Conservation (phyloP, 2,113 vertebrate genomes). For the Gracilinanus agilis region DNA sequence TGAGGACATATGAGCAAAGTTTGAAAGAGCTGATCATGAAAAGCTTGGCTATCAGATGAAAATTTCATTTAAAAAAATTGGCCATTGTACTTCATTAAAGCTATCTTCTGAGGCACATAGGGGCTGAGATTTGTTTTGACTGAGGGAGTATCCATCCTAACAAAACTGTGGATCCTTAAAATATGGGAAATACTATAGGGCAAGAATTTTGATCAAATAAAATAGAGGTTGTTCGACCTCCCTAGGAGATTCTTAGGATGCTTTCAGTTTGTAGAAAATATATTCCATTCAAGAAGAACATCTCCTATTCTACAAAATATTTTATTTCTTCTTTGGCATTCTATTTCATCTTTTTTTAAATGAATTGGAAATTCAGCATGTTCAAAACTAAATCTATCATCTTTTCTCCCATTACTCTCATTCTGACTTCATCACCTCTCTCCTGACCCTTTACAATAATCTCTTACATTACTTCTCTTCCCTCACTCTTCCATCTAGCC, state of each 20-base stretch:
- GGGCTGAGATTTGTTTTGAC: not conserved
- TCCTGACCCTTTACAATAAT: not conserved
- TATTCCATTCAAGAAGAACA: not conserved
- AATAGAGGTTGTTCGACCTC: conserved; percentile 33
- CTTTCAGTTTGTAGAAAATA: not conserved
- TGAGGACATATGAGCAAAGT: not conserved
- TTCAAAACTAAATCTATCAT: not conserved
- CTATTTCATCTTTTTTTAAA: not conserved
- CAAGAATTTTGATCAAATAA: conserved; percentile 23
- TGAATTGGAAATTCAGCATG: not conserved
- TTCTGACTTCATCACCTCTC: not conserved
- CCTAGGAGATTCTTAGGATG: not conserved
- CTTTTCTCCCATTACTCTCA: not conserved
- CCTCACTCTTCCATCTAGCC: not conserved
- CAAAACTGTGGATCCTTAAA: not conserved
- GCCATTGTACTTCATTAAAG: not conserved
- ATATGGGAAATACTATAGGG: not conserved
- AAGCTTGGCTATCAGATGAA: not conserved
- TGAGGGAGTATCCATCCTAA: not conserved
- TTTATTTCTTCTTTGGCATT: not conserved
- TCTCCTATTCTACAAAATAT: not conserved
- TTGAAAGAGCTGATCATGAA: not conserved
- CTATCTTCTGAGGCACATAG: not conserved
- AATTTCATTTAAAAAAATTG: not conserved
- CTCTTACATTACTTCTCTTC: not conserved